Base-by-base conservation (phyloP, 2,888 invertebrate species). In the Neoaliturus tenellus region DNA sequence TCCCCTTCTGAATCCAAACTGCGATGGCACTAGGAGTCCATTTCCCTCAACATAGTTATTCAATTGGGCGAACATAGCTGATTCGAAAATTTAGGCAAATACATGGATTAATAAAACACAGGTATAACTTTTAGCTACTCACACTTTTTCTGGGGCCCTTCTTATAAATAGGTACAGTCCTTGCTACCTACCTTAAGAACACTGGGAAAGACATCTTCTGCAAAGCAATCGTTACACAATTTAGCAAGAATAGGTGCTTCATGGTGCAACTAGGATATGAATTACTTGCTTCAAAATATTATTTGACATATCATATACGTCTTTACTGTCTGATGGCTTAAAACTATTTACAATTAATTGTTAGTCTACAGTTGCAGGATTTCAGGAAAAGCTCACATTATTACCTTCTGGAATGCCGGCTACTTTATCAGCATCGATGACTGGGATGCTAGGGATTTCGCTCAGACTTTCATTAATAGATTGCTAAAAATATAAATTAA, bases 131-230 rank as follows among this genome's bases (percentile, higher is more conserved):
- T n/a, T 55, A 55, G 5, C 67, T 81, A 33, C 14, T 3, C 0
- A 62, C 35, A 58, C 6, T 55, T 12, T 58, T 31, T 10, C 23
- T 4, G 39, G 33, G 39, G 6, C 62, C 81, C 28, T 81, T 81
- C 33, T 81, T 81, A 39, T 62, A 55, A 39, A 81, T 55, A 6
- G 81, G 81, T 1, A 62, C 81, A 39, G 58, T 81, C 33, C 62
- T 58, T 23, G 81, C 25, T 5, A 58, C n/a, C n/a, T n/a, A n/a
- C 35, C 25, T 58, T 81, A 35, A 80, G 51, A 33, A 33, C 55
- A 55, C 55, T n/a, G 0, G 80, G 80, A 48, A 80, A 80, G 3
- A 80, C 23, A 48, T 55, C 28, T 10, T 80, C 17, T 25, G 28
- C 20, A 17, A 78, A 28, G 48, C 41, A 78, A 0, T 20, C 12